A percentile compares a stretch with the other conserved stretches of the same genome.
These are phyloP conservation scores for Capreolus pygargus DNA, from an alignment of 2,113 vertebrate species.

Conservation along the genomic window DNA sequence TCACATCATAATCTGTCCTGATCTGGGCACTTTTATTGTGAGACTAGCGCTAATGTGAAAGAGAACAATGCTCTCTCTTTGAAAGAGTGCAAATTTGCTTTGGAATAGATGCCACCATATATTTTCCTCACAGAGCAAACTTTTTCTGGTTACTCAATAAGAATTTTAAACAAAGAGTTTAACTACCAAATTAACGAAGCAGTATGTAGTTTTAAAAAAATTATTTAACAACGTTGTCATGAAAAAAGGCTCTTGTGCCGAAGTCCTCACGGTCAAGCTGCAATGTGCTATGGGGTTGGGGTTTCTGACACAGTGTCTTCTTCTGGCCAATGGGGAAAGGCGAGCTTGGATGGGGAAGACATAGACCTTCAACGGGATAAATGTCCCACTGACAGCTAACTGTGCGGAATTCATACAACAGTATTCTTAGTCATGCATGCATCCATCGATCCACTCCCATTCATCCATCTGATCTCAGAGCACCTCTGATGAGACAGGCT, in stretches of 20 bases:
- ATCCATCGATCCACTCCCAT: not conserved
- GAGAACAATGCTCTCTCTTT: not conserved
- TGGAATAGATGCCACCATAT: not conserved
- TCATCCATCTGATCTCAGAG: not conserved
- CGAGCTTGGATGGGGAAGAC: not conserved
- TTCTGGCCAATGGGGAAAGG: conserved; percentile 32
- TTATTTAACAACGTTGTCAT: not conserved
- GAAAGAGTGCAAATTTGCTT: not conserved
- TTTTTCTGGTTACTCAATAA: not conserved
- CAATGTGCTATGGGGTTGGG: not conserved
- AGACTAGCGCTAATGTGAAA: not conserved
- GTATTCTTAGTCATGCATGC: not conserved
- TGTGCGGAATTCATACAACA: not conserved
- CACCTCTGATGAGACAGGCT: not conserved
- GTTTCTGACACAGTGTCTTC: not conserved
- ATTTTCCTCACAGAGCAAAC: not conserved
- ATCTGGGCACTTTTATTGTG: not conserved
- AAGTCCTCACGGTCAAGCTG: not conserved
- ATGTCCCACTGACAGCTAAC: not conserved
- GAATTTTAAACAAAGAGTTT: not conserved
- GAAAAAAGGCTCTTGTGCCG: not conserved
- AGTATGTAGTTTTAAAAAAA: not conserved
- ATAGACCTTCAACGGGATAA: not conserved
- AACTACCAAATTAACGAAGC: not conserved
- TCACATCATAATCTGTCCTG: not conserved